phyloP scores from a whole-genome alignment of 2,113 vertebrate genomes.

The Sula dactylatra region DNA sequence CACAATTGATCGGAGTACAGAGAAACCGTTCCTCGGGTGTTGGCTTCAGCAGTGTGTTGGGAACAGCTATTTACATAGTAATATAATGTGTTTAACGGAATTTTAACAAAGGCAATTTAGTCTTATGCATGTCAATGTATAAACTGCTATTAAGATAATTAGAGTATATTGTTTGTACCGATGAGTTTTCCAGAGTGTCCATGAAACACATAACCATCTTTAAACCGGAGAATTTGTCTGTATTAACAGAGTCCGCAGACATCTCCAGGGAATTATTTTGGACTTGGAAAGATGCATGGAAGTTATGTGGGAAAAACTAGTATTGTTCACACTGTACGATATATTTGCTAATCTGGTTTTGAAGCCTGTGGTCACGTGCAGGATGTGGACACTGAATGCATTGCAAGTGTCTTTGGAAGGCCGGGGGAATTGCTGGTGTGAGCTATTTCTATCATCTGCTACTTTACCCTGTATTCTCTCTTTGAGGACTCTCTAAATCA shows the following conservation, averaged over 20 bases:
- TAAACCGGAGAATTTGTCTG: neutral
- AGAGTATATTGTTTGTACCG: neutral
- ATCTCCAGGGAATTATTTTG: neutral
- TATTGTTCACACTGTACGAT: accelerated
- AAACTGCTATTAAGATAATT: conserved; percentile 6
- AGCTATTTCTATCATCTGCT: neutral
- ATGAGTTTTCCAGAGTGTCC: neutral
- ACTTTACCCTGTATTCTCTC: neutral
- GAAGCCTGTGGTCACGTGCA: neutral
- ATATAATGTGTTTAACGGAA: neutral
- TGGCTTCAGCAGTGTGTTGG: neutral
- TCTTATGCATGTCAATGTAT: neutral
- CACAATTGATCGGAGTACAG: neutral
- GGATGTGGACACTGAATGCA: neutral
- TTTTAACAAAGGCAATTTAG: neutral
- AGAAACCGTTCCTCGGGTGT: neutral
- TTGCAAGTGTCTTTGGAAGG: neutral
- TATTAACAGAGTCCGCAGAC: neutral
- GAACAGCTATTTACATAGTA: neutral
- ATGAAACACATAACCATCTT: neutral
- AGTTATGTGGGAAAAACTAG: neutral
- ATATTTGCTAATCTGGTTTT: neutral
- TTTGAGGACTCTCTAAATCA: neutral
- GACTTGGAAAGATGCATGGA: neutral
- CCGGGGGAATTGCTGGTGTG: neutral